Conservation (phyloP, 2,888 invertebrate genomes). For the Acanthacorydalis orientalis region DNA sequence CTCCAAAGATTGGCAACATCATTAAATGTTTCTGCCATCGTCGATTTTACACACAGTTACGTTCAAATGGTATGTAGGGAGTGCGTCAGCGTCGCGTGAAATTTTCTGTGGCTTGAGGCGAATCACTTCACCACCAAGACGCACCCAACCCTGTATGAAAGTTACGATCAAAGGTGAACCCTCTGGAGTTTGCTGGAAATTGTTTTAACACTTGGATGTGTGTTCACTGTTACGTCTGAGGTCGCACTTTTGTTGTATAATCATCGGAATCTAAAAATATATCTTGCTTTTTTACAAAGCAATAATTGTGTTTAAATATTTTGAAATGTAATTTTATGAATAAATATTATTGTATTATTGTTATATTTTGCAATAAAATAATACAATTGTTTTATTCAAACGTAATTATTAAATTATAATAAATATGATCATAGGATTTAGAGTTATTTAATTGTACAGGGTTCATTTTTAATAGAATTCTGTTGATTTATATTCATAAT, state of each 20-base stretch:
- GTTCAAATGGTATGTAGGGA: not conserved
- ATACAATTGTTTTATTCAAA: no score
- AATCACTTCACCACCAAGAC: constrained; percentile 1
- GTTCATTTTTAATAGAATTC: no score
- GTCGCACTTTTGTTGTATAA: not conserved
- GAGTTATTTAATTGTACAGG: no score
- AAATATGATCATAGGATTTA: no score
- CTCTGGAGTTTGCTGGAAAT: constrained; percentile 1
- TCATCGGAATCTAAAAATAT: no score
- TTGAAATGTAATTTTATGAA: no score
- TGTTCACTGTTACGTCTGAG: not conserved
- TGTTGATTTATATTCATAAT: no score
- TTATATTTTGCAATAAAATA: no score
- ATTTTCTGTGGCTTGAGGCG: constrained; percentile 3
- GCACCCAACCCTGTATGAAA: not conserved
- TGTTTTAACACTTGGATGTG: constrained; percentile 2
- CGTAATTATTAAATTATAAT: no score
- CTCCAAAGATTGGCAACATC: not conserved
- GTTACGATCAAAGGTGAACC: constrained; percentile 4
- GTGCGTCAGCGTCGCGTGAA: not conserved
- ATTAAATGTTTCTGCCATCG: not conserved
- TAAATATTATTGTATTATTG: no score
- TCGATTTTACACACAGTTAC: constrained; percentile 3
- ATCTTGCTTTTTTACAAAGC: no score
- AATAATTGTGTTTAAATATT: not conserved